Evolutionary conservation across 2,888 invertebrate genomes (phyloP).

Genomic region (Gymnoscelis rufifasciata): DNA sequence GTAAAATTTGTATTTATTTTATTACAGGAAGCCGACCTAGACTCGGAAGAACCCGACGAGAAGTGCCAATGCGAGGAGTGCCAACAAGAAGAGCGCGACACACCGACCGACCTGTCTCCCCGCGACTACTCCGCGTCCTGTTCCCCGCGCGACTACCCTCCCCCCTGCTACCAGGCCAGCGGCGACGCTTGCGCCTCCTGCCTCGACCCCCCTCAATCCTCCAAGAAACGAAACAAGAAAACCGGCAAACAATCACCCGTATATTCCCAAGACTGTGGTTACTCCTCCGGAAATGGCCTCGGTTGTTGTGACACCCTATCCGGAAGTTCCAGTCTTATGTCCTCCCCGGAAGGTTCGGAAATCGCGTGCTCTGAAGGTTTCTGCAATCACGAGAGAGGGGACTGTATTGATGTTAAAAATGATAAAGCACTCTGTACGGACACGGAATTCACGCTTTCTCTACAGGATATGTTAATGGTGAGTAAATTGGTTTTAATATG

Average conservation of each 20-base stretch:
- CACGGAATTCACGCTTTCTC: slow-evolving; percentile 79
- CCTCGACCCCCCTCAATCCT: slow-evolving; percentile 66
- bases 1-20: too few relatives aligned
- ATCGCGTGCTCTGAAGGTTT: slow-evolving; percentile 93
- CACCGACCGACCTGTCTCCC: slow-evolving; percentile 62
- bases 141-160: slow-evolving; percentile 54
- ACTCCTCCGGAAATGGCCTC: slow-evolving; percentile 90
- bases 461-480: slow-evolving; percentile 90
- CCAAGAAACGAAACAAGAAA: slow-evolving; percentile 58
- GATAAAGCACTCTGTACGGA: slow-evolving; percentile 68
- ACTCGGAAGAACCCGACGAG: slow-evolving; percentile 72
- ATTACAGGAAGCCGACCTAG: slow-evolving; percentile 51
- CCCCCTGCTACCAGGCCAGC: slow-evolving; percentile 48
- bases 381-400: slow-evolving; percentile 86
- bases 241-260: slow-evolving; percentile 82
- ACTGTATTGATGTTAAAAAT: slow-evolving; percentile 64
- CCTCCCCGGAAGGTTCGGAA: slow-evolving; percentile 94
- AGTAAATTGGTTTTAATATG: slow-evolving; percentile 43
- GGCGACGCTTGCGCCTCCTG: slow-evolving; percentile 62
- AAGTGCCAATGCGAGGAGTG: slow-evolving; percentile 75
- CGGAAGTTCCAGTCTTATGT: slow-evolving; percentile 87
- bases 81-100: slow-evolving; percentile 62
- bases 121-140: slow-evolving; percentile 56
- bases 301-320: slow-evolving; percentile 83
- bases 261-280: slow-evolving; percentile 90